A percentile compares a stretch with the other conserved stretches of the same genome.
These are phyloP conservation scores for Vanessa atalanta DNA, from an alignment of 1,140 invertebrate genomes.

Conservation along the genomic window DNA sequence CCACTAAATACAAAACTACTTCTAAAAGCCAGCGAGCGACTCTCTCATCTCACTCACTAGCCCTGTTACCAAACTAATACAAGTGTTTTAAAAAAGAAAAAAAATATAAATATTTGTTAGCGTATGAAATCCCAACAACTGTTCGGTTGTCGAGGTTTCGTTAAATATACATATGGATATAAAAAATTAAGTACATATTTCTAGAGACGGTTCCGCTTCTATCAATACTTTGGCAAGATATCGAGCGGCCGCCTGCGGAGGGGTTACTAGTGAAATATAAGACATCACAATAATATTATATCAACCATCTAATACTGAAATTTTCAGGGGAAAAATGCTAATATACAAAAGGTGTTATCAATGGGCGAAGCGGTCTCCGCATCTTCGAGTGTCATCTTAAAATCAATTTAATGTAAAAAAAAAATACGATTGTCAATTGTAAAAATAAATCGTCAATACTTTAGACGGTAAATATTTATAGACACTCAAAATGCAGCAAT, in stretches of 20 bases:
- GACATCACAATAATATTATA: constrained; percentile 63
- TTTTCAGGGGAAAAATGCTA: constrained; percentile 64
- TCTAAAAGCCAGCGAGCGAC: constrained; percentile 47
- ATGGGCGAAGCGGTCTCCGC: constrained; percentile 47
- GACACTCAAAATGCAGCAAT: constrained; percentile 29
- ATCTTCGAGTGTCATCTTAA: not conserved
- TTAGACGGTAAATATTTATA: not conserved
- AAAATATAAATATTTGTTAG: constrained; percentile 58
- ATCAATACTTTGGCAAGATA: constrained; percentile 64
- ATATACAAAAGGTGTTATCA: constrained; percentile 72
- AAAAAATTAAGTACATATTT: constrained; percentile 74
- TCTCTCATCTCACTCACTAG: constrained; percentile 38
- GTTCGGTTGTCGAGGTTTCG: constrained; percentile 14
- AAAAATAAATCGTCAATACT: constrained; percentile 10
- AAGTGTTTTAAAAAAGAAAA: constrained; percentile 58
- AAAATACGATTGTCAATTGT: constrained; percentile 11
- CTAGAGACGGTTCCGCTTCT: constrained; percentile 47
- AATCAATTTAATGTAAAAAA: constrained; percentile 5
- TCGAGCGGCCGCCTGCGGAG: constrained; percentile 51
- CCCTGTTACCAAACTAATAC: constrained; percentile 58
- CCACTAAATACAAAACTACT: constrained; percentile 68
- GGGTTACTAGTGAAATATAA: constrained; percentile 45
- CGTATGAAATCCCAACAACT: constrained; percentile 29
- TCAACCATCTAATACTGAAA: constrained; percentile 74
- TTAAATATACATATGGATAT: constrained; percentile 51